These are phyloP conservation scores for Apteryx owenii DNA, from an alignment of 2,113 vertebrate species.

Conservation along the genomic window DNA sequence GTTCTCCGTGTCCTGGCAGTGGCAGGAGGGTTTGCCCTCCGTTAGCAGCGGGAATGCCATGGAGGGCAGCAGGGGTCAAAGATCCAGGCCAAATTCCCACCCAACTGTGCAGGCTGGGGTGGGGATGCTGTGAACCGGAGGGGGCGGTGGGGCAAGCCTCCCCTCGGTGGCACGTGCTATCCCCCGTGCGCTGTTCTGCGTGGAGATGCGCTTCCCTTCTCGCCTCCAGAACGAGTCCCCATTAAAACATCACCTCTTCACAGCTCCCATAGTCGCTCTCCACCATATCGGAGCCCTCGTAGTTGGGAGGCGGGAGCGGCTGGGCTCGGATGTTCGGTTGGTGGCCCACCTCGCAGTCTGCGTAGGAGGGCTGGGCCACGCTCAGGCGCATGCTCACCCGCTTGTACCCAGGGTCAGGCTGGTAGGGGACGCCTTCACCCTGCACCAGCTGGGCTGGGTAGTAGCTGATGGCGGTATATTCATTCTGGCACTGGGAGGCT, in stretches of 20 bases:
- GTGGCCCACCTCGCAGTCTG: constrained; percentile 77
- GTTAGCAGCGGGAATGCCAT: not conserved
- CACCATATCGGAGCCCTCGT: constrained; percentile 87
- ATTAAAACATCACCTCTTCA: constrained; percentile 96
- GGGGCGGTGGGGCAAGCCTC: not conserved
- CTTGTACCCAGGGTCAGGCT: constrained; percentile 82
- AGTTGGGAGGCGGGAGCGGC: constrained; percentile 72
- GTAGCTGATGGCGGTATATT: constrained; percentile 96
- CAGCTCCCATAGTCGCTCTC: constrained; percentile 98
- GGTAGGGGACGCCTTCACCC: constrained; percentile 77
- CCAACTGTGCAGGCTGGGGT: not conserved
- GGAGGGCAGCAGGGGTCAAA: not conserved
- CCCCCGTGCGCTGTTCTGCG: not conserved
- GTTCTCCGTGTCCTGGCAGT: not conserved
- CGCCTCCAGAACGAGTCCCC: accelerated
- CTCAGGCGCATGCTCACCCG: constrained; percentile 91
- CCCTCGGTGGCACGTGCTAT: not conserved
- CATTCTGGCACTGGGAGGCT: constrained; percentile 87
- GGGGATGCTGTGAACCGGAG: not conserved
- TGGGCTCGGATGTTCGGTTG: constrained; percentile 60
- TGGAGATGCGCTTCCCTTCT: not conserved
- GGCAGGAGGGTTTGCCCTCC: not conserved
- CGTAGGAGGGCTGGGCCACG: constrained; percentile 91
- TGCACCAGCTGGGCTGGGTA: constrained; percentile 86
- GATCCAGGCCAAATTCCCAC: constrained; percentile 28